Evolutionary conservation across 1,140 invertebrate genomes (phyloP).

Genomic region (Pectinophora gossypiella): DNA sequence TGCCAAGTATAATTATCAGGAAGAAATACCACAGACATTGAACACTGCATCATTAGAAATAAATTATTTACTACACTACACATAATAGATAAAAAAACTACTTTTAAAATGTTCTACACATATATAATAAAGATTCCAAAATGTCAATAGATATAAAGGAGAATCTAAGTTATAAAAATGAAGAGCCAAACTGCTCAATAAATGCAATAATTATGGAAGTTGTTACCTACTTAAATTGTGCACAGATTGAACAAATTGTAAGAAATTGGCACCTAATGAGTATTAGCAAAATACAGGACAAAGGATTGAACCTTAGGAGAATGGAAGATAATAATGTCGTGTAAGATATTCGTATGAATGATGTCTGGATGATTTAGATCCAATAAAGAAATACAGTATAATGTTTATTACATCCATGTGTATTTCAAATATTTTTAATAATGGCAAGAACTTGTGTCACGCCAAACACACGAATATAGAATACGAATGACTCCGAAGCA

Average conservation of each 20-base stretch:
- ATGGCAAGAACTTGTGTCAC: too few species aligned
- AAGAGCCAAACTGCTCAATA: neutral
- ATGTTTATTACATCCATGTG: too few species aligned
- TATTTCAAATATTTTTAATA: too few species aligned
- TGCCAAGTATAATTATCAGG: neutral
- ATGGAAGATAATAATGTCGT: too few species aligned
- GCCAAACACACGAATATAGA: too few species aligned
- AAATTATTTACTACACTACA: slow-evolving; percentile 8
- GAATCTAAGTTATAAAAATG: neutral
- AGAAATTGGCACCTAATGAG: slow-evolving; percentile 1
- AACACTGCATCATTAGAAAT: slow-evolving; percentile 32
- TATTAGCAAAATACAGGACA: too few species aligned
- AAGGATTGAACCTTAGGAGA: neutral
- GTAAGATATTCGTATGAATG: too few species aligned
- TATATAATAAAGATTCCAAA: neutral
- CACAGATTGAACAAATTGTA: slow-evolving; percentile 1
- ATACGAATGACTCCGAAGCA: too few species aligned
- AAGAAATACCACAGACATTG: slow-evolving; percentile 35
- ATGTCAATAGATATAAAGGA: neutral
- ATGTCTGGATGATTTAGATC: too few species aligned
- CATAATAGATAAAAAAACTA: neutral
- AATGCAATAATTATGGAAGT: neutral
- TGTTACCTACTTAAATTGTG: neutral
- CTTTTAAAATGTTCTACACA: neutral
- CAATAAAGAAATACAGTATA: too few species aligned